A percentile compares a stretch with the other conserved stretches of the same genome.
Conservation (phyloP, 23 tunicate species). For the Trididemnum miniatum region DNA sequence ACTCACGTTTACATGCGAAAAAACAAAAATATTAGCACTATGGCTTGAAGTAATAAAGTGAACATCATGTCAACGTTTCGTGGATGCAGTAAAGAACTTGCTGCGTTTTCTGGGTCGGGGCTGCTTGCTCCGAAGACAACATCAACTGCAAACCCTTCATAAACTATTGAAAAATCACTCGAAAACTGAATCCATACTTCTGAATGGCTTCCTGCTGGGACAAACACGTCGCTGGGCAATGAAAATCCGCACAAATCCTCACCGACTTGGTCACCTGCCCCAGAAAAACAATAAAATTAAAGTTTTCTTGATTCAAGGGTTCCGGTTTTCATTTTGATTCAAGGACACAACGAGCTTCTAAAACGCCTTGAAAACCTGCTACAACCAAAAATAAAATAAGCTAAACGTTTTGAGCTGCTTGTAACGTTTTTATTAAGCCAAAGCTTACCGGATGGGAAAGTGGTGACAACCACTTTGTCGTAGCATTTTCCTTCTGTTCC, state of each 20-base stretch:
- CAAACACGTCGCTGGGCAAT: background rate
- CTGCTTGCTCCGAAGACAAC: background rate
- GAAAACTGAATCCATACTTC: background rate
- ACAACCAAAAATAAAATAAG: background rate
- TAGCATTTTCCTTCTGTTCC: background rate
- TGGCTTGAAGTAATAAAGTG: too few relatives aligned
- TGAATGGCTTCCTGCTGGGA: constrained; percentile 2
- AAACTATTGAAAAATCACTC: background rate
- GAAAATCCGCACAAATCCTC: background rate
- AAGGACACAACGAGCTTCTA: too few relatives aligned
- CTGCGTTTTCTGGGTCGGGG: background rate
- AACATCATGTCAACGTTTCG: background rate
- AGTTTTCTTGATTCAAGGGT: too few relatives aligned
- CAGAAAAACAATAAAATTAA: too few relatives aligned
- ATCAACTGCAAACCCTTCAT: background rate
- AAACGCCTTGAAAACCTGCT: background rate
- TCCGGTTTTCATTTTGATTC: too few relatives aligned
- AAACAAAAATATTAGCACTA: too few relatives aligned
- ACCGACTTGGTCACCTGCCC: too few relatives aligned
- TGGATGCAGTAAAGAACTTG: background rate
- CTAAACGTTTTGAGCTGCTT: too few relatives aligned
- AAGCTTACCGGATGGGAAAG: background rate
- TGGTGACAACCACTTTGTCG: background rate
- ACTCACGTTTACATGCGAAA: too few relatives aligned
- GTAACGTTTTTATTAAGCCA: background rate